These are phyloP conservation scores for Leucophenga maculata DNA, from an alignment of 2,888 invertebrate genomes.

Conservation along the genomic window DNA sequence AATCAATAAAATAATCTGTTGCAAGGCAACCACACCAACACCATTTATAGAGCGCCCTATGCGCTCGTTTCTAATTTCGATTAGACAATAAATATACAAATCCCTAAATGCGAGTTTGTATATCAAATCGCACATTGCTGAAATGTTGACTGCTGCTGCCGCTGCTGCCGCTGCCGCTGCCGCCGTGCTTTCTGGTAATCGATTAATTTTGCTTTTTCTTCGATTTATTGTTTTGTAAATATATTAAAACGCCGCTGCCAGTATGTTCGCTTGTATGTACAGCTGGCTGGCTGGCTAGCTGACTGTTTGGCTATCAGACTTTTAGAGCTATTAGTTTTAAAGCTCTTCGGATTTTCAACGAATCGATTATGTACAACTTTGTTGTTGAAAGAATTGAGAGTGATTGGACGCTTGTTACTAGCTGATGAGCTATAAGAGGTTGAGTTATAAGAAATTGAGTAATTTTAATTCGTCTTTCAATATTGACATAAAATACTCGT, in stretches of 20 bases:
- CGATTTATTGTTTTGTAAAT: constrained; percentile 22
- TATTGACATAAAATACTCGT: too few relatives aligned
- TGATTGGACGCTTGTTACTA: too few relatives aligned
- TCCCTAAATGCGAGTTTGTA: neutral
- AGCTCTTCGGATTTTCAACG: constrained; percentile 1
- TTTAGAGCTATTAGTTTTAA: too few relatives aligned
- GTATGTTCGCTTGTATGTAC: too few relatives aligned
- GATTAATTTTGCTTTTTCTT: constrained; percentile 10
- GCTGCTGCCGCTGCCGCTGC: too few relatives aligned
- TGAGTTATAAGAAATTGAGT: too few relatives aligned
- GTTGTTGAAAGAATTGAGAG: too few relatives aligned
- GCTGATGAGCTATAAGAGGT: too few relatives aligned
- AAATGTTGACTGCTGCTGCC: constrained; percentile 1
- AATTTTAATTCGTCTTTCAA: too few relatives aligned
- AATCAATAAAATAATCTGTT: constrained; percentile 52
- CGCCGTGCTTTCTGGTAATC: constrained; percentile 1
- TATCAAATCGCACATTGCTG: constrained; percentile 7
- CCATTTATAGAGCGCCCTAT: neutral
- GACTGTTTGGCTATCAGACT: too few relatives aligned
- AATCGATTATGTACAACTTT: neutral
- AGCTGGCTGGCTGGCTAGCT: too few relatives aligned
- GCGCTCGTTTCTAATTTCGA: constrained; percentile 6
- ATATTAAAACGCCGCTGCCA: neutral
- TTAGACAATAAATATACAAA: constrained; percentile 23
- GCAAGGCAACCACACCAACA: neutral